Base-by-base conservation (phyloP, 2,797 vertebrate species). In the Saxicola maurus region DNA sequence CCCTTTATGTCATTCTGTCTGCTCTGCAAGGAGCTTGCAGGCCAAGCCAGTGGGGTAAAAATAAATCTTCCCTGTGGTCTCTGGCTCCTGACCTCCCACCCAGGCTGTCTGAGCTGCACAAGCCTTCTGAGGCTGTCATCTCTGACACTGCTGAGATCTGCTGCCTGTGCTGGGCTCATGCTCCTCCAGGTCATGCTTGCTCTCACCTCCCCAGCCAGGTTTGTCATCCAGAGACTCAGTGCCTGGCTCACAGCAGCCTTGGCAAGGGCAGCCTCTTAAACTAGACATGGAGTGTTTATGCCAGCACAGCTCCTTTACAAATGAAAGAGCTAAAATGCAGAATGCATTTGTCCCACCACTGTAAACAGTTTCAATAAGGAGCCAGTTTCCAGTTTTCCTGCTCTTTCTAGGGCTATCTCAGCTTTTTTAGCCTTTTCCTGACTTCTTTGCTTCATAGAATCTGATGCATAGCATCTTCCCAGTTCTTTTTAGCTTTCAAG, bases 141-240 rank as follows among this genome's bases (percentile, higher is more conserved):
- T 20, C 16, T 19, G 42, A n/a, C 1, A 1, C 21, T 68, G 20
- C 51, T 56, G 51, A n/a, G 33, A 49, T 64, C 37, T 30, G 13
- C 38, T 73, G 35, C 1, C 0, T 20, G 0, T 19, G 7, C 17
- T 21, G 42, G 5, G 4, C 60, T 67, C 25, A 2, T 1, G 3
- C 10, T 30, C 16, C 17, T 61, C 10, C 17, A 57, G 43, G 6
- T 14, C 11, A 21, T 17, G 11, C 15, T 40, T 38, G 18, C 23
- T 68, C 13, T 79, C 17, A 42, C 13, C 15, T 68, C 17, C 18
- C 13, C 37, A 37, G 6, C 12, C 37, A 37, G 6, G 7, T 28
- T 43, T n/a, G 17, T 2, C 14, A 7, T 46, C n/a, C 51, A 52
- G 51, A 64, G 12, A 16, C 9, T 51, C n/a, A 9, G 4, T 9